phyloP scores from a whole-genome alignment of 2,888 invertebrate species.

The Liopterus haemorrhoidalis region DNA sequence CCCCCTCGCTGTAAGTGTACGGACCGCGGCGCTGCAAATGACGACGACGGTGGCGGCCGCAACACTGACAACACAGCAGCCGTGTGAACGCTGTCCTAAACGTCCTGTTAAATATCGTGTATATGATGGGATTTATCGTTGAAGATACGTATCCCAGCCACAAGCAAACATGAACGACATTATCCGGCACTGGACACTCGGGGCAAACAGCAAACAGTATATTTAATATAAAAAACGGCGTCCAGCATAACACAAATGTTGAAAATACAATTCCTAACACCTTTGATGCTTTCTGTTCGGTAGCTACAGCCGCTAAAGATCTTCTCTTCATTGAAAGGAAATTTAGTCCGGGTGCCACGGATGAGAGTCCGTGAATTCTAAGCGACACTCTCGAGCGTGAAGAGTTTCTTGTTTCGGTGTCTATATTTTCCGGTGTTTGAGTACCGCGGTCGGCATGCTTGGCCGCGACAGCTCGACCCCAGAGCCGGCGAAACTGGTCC shows the following conservation, averaged over 20 bases:
- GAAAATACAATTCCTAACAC: slow-evolving; percentile 87
- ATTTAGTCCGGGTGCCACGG: no score
- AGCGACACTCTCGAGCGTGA: no score
- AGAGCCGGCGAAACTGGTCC: slow-evolving; percentile 51
- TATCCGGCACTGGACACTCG: slow-evolving; percentile 66
- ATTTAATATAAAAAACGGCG: slow-evolving; percentile 85
- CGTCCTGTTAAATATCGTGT: slow-evolving; percentile 86
- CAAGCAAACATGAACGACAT: slow-evolving; percentile 73
- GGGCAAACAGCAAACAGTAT: slow-evolving; percentile 82
- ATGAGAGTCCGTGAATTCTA: no score
- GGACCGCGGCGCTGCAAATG: slow-evolving; percentile 6
- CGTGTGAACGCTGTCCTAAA: slow-evolving; percentile 81
- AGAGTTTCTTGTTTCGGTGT: slow-evolving; percentile 60
- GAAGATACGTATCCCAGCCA: slow-evolving; percentile 92
- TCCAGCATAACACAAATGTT: slow-evolving; percentile 89
- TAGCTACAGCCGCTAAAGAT: slow-evolving; percentile 62
- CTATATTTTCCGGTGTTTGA: slow-evolving; percentile 66
- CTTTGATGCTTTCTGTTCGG: slow-evolving; percentile 93
- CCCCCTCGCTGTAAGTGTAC: neutral
- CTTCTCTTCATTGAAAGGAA: no score
- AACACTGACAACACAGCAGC: slow-evolving; percentile 67
- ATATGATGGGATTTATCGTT: slow-evolving; percentile 89
- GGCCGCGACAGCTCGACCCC: slow-evolving; percentile 40
- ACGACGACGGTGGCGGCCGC: no score
- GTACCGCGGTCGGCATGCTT: slow-evolving; percentile 61